Conservation (phyloP, 2,888 invertebrate genomes). For the Byasa hedistus region DNA sequence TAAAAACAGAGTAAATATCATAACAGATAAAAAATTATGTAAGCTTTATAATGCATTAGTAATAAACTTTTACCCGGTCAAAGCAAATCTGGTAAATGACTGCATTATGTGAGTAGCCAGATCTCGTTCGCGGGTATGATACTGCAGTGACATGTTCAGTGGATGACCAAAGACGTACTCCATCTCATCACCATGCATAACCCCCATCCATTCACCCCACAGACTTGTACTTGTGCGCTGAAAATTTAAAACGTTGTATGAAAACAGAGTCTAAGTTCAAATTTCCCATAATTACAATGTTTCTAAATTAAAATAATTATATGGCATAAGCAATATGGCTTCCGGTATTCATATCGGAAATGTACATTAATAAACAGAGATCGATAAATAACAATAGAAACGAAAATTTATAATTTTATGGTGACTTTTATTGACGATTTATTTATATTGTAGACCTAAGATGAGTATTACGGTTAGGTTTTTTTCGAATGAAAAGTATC, state of each 20-base stretch:
- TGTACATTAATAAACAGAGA: no score
- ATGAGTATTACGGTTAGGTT: no score
- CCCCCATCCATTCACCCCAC: slow-evolving; percentile 99
- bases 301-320: no score
- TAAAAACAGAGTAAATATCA: neutral
- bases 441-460: no score
- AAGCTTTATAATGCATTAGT: neutral
- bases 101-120: slow-evolving; percentile 95
- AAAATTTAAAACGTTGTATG: slow-evolving; percentile 50
- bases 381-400: no score
- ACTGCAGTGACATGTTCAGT: slow-evolving; percentile 91
- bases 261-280: neutral
- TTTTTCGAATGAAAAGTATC: no score
- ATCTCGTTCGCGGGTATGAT: slow-evolving; percentile 91
- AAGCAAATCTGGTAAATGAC: slow-evolving; percentile 95
- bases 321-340: no score
- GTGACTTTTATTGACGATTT: no score
- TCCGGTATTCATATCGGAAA: no score
- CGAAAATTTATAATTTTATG: no score
- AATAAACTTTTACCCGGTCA: slow-evolving; percentile 88
- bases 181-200: slow-evolving; percentile 98
- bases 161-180: slow-evolving; percentile 98
- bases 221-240: slow-evolving; percentile 94
- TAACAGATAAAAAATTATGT: neutral
- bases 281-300: neutral